Base-by-base conservation (phyloP, 2,888 invertebrate species). In the Leptinotarsa rubiginosa region DNA sequence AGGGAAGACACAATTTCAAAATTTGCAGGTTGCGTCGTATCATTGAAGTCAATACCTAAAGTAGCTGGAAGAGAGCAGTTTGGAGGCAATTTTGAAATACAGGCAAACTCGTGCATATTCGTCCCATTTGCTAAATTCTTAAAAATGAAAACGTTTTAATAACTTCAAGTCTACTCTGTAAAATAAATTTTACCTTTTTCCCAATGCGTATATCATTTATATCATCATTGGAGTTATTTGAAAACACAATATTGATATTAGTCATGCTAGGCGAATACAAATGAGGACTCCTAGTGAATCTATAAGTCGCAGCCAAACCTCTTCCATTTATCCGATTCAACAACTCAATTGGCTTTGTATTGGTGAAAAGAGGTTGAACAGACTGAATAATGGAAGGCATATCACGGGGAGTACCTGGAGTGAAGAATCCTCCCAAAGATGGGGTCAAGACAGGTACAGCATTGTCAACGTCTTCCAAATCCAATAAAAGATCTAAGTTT, bases 41-140 rank as follows among this genome's bases (percentile, higher is more conserved):
- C 98, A 75, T 96, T 96, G 88, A 97, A 97, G 89, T 97, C 96
- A 4, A 98, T 92, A 18, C 97, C 97, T 79, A 97, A 86, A 0
- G 93, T 91, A 4, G 92, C 92, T 22, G 92, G 90, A 49, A 92
- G 89, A n/a, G 91, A 89, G 41, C 91, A 91, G 67, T 92, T 92
- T 0, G 93, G 90, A 10, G 91, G 89, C 41, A 97, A 87, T 4
- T 87, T 83, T 47, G 91, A 85, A 67, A 97, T 91, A 13, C 92
- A 91, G 10, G 92, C 91, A 86, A 96, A 95, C 79, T 94, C 94
- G 81, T 94, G 93, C 70, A 96, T 88, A 72, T 90, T 89, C 91
- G 95, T 93, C 72, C 94, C 95, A 31, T 90, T 84, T n/a, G 92
- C 91, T 76, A 95, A 87, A 85, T 90, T 91, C 91, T 93, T 83